Base-by-base conservation (phyloP, 2,888 invertebrate species). In the Eilema sororculum region DNA sequence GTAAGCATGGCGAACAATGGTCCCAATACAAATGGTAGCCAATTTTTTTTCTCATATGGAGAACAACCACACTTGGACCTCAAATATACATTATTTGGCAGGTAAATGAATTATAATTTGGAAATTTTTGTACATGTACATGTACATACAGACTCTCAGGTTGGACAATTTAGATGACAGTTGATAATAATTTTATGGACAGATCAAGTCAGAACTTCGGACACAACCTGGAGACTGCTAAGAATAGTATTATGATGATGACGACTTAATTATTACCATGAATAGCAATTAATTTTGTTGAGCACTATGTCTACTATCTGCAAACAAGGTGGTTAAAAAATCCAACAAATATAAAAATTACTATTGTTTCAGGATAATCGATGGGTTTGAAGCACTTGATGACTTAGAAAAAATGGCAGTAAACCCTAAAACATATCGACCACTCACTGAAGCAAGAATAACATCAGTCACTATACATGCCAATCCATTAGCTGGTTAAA, bases 1-100 rank as follows among this genome's bases (percentile, higher is more conserved):
- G 96, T 99, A 2, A 99, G 99, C 5, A 99, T 99, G 99, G 99
- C 99, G 9, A 99, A 99, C 90, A 99, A 98, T 95, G 99, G 99
- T 4, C 99, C 99, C 0, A 99, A 99, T 90, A 98, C 99, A 13
- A 99, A 99, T 95, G 98, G 98, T 4, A 99, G 99, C 85, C 99
- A 99, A 90, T 99, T 99, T 93, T 99, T 99, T 90, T 98, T 99
- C 79, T 97, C 98, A 0, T 99, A 99, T 92, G 97, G 97, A 20
- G 97, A 99, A 71, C 99, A 99, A 88, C 98, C 98, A 60, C 98
- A 99, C 94, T 96, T 99, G 69, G 99, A 99, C 92, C 95, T 99
- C 72, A 99, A 99, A 89, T 99, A 99, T 90, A 99, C 99, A 6
- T 89, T 99, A 57, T 99, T 99, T 96, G 99, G 98, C 90, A 99